Evolutionary conservation across 2,888 invertebrate genomes (phyloP), one percentile per base, ranked within the genome.

Genomic region (Oscheius onirici): DNA sequence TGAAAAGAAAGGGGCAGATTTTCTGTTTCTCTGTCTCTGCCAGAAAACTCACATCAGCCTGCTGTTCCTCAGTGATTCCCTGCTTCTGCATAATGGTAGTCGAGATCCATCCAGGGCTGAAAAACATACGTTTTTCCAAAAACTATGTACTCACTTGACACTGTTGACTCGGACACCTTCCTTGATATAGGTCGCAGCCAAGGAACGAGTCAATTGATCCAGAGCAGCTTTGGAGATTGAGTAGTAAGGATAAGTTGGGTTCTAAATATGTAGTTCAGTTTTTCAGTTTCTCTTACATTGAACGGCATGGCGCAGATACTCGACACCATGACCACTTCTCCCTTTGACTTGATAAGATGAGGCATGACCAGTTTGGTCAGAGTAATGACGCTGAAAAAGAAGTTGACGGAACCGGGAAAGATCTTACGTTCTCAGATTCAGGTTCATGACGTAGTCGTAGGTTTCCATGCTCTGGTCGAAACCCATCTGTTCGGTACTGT

Each of bases 291-390:
- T 17, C 10, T 3, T 17, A 67, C 67, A 17, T 55, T 20, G 11
- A 44, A n/a, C 11, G 26, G 28, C 46, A 57, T 26, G 5, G 17
- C 68, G 40, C 55, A 55, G 46, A 77, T 75, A 1, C 70, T 72
- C 5, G 72, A 72, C 11, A 75, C 69, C 49, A 71, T 75, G 10
- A 77, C 69, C 17, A 77, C 69, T 43, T 74, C 74, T 41, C 77
- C 77, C 20, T 72, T 60, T 15, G 69, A 26, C 22, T 72, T 52
- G 17, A 55, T 61, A 24, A 75, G 46, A 43, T 70, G 63, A 5
- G 77, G 73, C 24, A 71, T 46, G 1, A 61, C 69, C 41, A 73
- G 60, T n/a, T 75, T 69, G 0, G 73, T 73, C 60, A 76, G 24
- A 8, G 66, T 73, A 13, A 76, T 28, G 8, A 72, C 72, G 34